A percentile compares a stretch with the other conserved stretches of the same genome.
These are phyloP conservation scores for Gasteruption jaculator DNA, from an alignment of 2,888 invertebrate species.

Conservation along the genomic window DNA sequence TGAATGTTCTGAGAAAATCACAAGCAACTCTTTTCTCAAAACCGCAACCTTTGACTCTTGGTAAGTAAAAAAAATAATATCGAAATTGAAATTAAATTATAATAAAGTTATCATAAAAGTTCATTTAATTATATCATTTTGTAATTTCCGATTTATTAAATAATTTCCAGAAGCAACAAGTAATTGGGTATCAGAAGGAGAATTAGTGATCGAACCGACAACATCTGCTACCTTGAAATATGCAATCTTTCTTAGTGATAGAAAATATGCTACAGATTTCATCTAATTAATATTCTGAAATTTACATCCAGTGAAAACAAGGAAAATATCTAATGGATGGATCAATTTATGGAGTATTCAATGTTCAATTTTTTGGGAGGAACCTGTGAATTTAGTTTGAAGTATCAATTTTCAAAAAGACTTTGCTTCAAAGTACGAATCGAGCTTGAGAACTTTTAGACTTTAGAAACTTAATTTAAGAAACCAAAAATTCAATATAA, in stretches of 20 bases:
- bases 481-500: too few species aligned
- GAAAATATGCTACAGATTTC: conserved; percentile 55
- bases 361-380: too few species aligned
- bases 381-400: too few species aligned
- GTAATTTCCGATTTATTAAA: conserved; percentile 14
- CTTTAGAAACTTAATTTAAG: too few species aligned
- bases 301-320: too few species aligned
- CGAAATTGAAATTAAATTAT: conserved; percentile 4
- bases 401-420: too few species aligned
- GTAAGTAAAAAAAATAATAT: conserved; percentile 36
- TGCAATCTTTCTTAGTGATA: conserved; percentile 58
- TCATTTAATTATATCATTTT: conserved; percentile 14
- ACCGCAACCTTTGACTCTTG: conserved; percentile 40
- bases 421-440: too few species aligned
- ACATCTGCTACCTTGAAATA: conserved; percentile 55
- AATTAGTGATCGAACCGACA: conserved; percentile 53
- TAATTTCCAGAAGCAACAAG: conserved; percentile 44
- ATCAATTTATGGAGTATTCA: too few species aligned
- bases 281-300: conserved; percentile 30
- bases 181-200: conserved; percentile 53
- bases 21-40: conserved; percentile 53
- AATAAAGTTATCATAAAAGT: conserved; percentile 13
- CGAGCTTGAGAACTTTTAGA: too few species aligned
- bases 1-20: conserved; percentile 44
- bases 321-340: too few species aligned